Percentiles rank a stretch among this genome's conserved stretches.
These are phyloP conservation scores for Noctua fimbriata DNA, from an alignment of 2,888 invertebrate genomes.

Conservation along the genomic window DNA sequence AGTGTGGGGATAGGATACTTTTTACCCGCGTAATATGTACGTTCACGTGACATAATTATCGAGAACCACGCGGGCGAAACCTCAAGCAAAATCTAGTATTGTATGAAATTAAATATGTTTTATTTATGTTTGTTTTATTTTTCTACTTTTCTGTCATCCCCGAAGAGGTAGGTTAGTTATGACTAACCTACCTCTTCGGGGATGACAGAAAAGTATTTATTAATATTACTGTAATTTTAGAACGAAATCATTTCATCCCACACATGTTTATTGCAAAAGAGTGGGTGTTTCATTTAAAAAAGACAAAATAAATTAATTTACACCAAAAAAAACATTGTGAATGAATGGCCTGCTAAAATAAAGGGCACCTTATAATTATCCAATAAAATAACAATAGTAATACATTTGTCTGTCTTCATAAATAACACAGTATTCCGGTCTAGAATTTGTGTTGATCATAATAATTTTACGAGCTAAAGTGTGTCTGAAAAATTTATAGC, in stretches of 20 bases:
- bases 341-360: neutral
- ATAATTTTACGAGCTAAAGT: constrained; percentile 31
- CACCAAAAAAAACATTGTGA: neutral
- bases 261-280: neutral
- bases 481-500: constrained; percentile 35
- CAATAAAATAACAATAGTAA: constrained; percentile 10
- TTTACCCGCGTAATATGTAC: neutral
- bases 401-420: constrained; percentile 9
- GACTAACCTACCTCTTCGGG: neutral
- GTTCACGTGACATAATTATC: neutral
- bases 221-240: neutral
- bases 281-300: neutral
- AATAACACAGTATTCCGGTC: constrained; percentile 27
- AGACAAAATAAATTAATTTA: neutral
- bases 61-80: no score
- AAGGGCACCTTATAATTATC: constrained; percentile 9
- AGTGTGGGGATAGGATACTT: neutral
- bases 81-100: neutral
- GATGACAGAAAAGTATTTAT: neutral
- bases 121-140: no score
- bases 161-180: no score
- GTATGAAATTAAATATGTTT: no score
- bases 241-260: neutral
- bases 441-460: constrained; percentile 16
- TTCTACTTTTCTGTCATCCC: no score